These are phyloP conservation scores for Lamellibrachia satsuma DNA, from an alignment of 2,888 invertebrate species.

Conservation along the genomic window DNA sequence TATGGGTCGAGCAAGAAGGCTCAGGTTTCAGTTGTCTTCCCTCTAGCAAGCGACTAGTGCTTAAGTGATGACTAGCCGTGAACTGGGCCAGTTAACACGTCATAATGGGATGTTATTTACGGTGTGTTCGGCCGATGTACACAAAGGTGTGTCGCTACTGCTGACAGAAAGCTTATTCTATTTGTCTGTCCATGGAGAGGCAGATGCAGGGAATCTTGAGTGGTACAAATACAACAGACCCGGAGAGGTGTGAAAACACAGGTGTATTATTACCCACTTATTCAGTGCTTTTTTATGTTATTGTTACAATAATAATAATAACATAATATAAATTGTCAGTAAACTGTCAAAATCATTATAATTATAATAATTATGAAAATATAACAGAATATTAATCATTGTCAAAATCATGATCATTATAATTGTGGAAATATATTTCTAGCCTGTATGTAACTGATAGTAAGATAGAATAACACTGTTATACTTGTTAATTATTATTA, in stretches of 20 bases:
- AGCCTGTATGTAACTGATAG: too few relatives aligned
- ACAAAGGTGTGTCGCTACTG: background rate
- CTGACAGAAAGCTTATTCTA: background rate
- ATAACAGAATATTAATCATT: too few relatives aligned
- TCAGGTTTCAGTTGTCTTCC: background rate
- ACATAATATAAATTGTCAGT: background rate
- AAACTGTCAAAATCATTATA: too few relatives aligned
- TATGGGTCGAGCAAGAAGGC: background rate
- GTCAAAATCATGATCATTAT: too few relatives aligned
- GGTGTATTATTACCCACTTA: background rate
- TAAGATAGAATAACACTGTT: too few relatives aligned
- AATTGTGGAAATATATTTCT: too few relatives aligned
- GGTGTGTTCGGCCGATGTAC: background rate
- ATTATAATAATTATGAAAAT: too few relatives aligned
- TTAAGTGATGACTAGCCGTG: background rate
- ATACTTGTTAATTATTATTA: too few relatives aligned
- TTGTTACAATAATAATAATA: background rate
- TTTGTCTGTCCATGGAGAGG: too few relatives aligned
- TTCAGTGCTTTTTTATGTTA: background rate
- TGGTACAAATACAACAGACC: too few relatives aligned
- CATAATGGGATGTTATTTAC: background rate
- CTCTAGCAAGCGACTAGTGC: background rate
- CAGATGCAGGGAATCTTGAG: too few relatives aligned
- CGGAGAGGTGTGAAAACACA: too few relatives aligned
- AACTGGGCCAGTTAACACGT: background rate